phyloP scores from a whole-genome alignment of 37 sponge, comb jelly and placozoan species.

The Agelas oroides region DNA sequence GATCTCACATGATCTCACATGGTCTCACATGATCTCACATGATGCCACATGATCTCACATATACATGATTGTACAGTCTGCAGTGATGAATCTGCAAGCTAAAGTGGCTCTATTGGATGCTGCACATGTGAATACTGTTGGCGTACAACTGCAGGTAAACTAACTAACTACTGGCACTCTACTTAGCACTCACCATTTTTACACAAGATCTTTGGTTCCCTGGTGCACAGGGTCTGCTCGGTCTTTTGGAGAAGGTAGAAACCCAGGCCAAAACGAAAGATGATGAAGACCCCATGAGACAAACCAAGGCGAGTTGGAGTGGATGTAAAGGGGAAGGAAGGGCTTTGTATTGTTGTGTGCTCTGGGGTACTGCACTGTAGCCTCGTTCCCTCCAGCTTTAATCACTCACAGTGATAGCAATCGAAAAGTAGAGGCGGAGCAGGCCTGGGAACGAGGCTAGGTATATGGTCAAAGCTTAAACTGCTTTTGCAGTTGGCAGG shows the following conservation, averaged over 20 bases:
- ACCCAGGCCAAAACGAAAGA: neutral
- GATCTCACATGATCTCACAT: too few relatives aligned
- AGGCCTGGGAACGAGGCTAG: too few relatives aligned
- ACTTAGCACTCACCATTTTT: neutral
- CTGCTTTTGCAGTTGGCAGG: too few relatives aligned
- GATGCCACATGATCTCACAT: too few relatives aligned
- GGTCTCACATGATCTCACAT: too few relatives aligned
- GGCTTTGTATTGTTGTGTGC: too few relatives aligned
- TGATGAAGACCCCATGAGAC: conserved; percentile 13
- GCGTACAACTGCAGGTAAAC: conserved; percentile 54
- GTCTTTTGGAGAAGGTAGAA: conserved; percentile 17
- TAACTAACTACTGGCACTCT: neutral
- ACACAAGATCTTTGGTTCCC: neutral
- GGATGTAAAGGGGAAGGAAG: too few relatives aligned
- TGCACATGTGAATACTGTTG: conserved; percentile 40
- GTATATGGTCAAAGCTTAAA: too few relatives aligned
- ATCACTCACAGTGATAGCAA: too few relatives aligned
- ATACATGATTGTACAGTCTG: neutral
- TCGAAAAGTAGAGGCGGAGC: too few relatives aligned
- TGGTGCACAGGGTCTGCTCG: conserved; percentile 13
- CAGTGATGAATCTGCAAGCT: conserved; percentile 70
- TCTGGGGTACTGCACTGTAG: too few relatives aligned
- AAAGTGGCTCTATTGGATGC: conserved; percentile 55
- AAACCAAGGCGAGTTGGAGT: conserved; percentile 9
- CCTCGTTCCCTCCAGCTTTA: too few relatives aligned